Evolutionary conservation across 2,113 vertebrate species (phyloP).

Genomic region (Hepsetus odoe): DNA sequence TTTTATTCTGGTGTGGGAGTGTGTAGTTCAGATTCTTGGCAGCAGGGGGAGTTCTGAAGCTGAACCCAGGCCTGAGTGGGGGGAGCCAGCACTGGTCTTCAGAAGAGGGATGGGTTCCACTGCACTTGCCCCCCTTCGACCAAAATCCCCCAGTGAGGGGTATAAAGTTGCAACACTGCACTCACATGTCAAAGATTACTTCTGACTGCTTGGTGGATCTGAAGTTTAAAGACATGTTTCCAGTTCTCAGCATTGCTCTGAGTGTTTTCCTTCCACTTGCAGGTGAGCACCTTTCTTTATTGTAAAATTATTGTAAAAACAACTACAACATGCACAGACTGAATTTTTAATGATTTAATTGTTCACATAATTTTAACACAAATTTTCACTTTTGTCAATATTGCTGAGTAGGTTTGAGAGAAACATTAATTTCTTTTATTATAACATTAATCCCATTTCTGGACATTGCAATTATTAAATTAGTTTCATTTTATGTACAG

Average conservation of each 20-base stretch:
- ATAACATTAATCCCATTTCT: too few relatives aligned
- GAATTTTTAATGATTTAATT: not conserved
- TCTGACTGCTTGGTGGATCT: not conserved
- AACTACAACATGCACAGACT: not conserved
- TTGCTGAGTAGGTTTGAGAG: too few relatives aligned
- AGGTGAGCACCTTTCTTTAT: constrained; percentile 24
- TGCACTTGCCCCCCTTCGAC: not conserved
- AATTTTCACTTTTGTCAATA: too few relatives aligned
- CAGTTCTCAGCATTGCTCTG: not conserved
- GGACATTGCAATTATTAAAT: not conserved
- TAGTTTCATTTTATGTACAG: not conserved
- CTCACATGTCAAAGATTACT: too few relatives aligned
- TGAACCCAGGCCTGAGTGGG: not conserved
- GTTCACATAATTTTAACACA: too few relatives aligned
- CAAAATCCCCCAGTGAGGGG: not conserved
- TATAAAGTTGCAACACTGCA: too few relatives aligned
- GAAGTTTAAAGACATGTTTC: constrained; percentile 16
- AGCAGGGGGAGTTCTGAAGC: constrained; percentile 32
- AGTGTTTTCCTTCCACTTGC: constrained; percentile 28
- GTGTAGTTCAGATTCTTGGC: not conserved
- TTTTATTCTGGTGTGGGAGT: not conserved
- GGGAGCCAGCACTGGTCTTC: constrained; percentile 9
- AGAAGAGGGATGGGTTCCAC: not conserved
- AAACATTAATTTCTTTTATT: too few relatives aligned
- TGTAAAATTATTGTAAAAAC: not conserved